A percentile compares a stretch with the other conserved stretches of the same genome.
Evolutionary conservation across 1,140 invertebrate species (phyloP).

Genomic region (Drosophila burlai): DNA sequence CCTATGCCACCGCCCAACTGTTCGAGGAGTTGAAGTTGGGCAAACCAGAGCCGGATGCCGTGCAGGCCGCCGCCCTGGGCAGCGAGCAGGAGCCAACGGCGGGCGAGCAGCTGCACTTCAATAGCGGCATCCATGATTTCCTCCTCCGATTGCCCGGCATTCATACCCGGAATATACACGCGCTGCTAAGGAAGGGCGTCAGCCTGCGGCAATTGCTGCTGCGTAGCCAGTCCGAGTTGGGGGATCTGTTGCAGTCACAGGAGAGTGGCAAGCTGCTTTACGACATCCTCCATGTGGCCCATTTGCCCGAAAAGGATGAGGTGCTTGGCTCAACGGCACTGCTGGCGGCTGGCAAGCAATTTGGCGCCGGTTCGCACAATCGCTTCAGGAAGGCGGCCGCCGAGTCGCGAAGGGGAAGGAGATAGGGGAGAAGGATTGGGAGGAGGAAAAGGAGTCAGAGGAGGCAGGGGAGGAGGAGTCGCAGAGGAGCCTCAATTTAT

Average conservation of each 20-base stretch:
- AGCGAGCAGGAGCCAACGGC: conserved; percentile 86
- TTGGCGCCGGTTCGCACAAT: conserved; percentile 67
- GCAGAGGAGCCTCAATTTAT: not conserved
- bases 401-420: conserved; percentile 44
- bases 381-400: conserved; percentile 77
- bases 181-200: conserved; percentile 91
- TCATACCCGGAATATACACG: conserved; percentile 93
- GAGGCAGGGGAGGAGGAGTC: not conserved
- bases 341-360: conserved; percentile 72
- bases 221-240: conserved; percentile 87
- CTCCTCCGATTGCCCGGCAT: conserved; percentile 96
- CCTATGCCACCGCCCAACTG: conserved; percentile 97
- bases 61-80: conserved; percentile 89
- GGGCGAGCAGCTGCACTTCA: conserved; percentile 88
- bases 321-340: conserved; percentile 65
- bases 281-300: conserved; percentile 88
- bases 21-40: conserved; percentile 96
- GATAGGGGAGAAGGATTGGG: not conserved
- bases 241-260: conserved; percentile 89
- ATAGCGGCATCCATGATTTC: conserved; percentile 93
- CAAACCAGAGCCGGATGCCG: conserved; percentile 91
- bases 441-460: no score
- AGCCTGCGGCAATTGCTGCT: conserved; percentile 90
- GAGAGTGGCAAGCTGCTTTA: conserved; percentile 88
- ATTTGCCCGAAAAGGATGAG: conserved; percentile 86